Evolutionary conservation across 2,888 invertebrate species (phyloP).

Genomic region (Trisateles emortualis): DNA sequence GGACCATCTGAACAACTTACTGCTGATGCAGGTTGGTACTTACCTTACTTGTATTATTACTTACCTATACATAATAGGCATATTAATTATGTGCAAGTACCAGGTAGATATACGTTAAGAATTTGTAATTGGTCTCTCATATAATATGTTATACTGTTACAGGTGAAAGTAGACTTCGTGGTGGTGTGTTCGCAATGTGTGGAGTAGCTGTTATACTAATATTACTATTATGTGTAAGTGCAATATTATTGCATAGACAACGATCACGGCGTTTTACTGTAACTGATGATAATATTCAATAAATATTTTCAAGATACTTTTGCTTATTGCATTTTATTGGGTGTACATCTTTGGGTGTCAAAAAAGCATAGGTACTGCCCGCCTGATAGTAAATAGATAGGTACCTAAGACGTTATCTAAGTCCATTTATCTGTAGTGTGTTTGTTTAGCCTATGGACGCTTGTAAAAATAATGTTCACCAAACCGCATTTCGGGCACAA

Average conservation of each 20-base stretch:
- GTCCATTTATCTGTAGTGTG: no score
- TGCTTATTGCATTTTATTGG: not conserved
- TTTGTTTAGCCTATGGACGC: no score
- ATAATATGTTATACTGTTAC: conserved; percentile 45
- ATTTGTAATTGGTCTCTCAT: no score
- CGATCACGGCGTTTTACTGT: conserved; percentile 59
- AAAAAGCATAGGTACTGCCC: not conserved
- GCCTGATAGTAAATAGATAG: no score
- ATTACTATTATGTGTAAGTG: conserved; percentile 80
- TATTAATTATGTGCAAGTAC: no score
- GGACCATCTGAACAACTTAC: conserved; percentile 67
- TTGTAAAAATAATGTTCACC: no score
- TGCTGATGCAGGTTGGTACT: conserved; percentile 59
- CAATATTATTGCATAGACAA: conserved; percentile 78
- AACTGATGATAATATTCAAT: conserved; percentile 53
- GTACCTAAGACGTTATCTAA: no score
- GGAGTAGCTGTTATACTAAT: conserved; percentile 83
- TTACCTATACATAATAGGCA: no score
- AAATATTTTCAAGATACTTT: not conserved
- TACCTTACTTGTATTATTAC: no score
- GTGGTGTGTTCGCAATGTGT: conserved; percentile 88
- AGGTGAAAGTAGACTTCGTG: conserved; percentile 82
- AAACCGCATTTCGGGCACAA: no score
- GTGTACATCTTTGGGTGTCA: not conserved
- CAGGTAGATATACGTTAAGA: no score